Evolutionary conservation across 2,113 vertebrate genomes (phyloP).

Genomic region (Ciconia maguari): DNA sequence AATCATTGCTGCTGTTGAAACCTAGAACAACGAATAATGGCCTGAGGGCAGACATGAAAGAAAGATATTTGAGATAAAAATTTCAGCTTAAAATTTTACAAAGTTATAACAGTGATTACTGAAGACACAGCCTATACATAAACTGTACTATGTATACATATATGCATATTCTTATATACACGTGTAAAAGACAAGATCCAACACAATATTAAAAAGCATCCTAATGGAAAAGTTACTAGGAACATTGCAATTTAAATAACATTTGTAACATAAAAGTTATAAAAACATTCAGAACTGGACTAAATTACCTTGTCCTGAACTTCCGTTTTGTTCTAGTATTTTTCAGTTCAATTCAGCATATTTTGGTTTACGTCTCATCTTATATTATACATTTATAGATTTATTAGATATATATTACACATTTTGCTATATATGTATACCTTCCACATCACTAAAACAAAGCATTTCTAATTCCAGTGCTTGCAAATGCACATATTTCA

Average conservation of each 20-base stretch:
- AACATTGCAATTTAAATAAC: not conserved
- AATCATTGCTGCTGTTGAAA: not conserved
- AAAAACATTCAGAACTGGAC: not conserved
- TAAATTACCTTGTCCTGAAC: not conserved
- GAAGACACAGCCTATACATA: not conserved
- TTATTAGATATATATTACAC: not conserved
- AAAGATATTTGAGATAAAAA: not conserved
- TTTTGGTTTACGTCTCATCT: not conserved
- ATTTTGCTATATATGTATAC: not conserved
- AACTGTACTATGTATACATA: not conserved
- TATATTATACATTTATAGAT: not conserved
- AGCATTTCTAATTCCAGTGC: not conserved
- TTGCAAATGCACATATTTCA: not conserved
- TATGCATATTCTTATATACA: not conserved
- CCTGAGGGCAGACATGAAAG: not conserved
- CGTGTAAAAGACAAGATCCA: not conserved
- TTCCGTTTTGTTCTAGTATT: not conserved
- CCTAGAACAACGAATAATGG: not conserved
- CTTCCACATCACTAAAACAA: not conserved
- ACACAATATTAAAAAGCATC: not conserved
- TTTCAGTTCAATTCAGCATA: not conserved
- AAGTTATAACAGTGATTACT: not conserved
- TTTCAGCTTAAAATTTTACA: not conserved
- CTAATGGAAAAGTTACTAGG: not conserved
- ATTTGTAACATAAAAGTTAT: not conserved